A percentile compares a stretch with the other conserved stretches of the same genome.
These are phyloP conservation scores for Alviniconcha marisindica DNA, from an alignment of 1,140 invertebrate genomes.

Conservation along the genomic window DNA sequence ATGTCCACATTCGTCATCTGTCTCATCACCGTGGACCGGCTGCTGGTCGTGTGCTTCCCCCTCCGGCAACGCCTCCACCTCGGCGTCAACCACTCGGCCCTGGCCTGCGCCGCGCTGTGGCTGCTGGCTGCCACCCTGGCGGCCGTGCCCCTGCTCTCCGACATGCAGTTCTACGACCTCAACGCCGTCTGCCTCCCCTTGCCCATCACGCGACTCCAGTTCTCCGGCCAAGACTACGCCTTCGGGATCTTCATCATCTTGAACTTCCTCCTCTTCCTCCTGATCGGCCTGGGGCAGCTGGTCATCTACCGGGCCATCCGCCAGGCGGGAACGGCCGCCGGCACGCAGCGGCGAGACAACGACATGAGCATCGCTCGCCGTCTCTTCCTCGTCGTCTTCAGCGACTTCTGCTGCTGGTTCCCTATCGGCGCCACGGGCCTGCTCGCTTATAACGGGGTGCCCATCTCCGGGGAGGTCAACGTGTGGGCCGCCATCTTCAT, in stretches of 20 bases:
- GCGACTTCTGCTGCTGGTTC: slow-evolving; percentile 42
- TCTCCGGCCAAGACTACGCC: slow-evolving; percentile 48
- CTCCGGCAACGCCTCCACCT: slow-evolving; percentile 33
- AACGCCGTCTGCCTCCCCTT: slow-evolving; percentile 52
- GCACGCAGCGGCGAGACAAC: not conserved
- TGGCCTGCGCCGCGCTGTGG: slow-evolving; percentile 40
- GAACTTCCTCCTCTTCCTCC: slow-evolving; percentile 47
- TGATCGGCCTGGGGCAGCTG: slow-evolving; percentile 46
- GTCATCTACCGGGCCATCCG: slow-evolving; percentile 43
- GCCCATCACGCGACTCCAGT: slow-evolving; percentile 38
- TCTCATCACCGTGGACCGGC: slow-evolving; percentile 61
- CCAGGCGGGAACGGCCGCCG: not conserved
- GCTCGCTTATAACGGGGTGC: slow-evolving; percentile 39
- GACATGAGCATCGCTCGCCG: slow-evolving; percentile 45
- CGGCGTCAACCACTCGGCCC: not conserved
- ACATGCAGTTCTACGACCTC: slow-evolving; percentile 49
- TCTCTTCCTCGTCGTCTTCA: slow-evolving; percentile 45
- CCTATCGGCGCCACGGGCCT: slow-evolving; percentile 39
- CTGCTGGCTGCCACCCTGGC: slow-evolving; percentile 36
- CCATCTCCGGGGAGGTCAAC: slow-evolving; percentile 51
- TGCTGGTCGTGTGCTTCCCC: slow-evolving; percentile 56
- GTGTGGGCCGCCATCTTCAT: slow-evolving; percentile 53
- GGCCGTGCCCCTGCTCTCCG: slow-evolving; percentile 23
- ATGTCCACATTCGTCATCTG: slow-evolving; percentile 59
- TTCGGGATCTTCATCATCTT: slow-evolving; percentile 49